These are phyloP conservation scores for Potamarius usumacintae DNA, from an alignment of 2,113 vertebrate genomes.

Conservation along the genomic window DNA sequence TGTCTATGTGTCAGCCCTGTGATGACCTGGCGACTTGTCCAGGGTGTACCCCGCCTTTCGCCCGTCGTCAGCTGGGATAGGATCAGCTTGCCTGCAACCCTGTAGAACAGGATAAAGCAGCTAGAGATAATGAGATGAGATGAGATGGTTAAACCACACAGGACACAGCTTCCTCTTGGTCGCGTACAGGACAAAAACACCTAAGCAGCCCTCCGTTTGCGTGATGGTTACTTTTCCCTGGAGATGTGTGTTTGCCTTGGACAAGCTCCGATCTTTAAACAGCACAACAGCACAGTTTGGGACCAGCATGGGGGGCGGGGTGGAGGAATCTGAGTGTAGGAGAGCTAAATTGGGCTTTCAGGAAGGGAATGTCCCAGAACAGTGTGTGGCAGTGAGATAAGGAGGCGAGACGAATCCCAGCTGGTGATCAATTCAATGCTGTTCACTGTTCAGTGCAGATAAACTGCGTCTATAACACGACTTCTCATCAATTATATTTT, in stretches of 20 bases:
- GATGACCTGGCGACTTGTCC: no score
- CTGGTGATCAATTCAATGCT: not conserved
- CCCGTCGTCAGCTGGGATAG: no score
- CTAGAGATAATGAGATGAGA: no score
- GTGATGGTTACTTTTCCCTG: not conserved
- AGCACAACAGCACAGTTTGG: slow-evolving; percentile 1
- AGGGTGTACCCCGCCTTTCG: no score
- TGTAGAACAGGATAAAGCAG: no score
- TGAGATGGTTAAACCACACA: not conserved
- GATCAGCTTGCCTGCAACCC: no score
- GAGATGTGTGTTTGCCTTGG: slow-evolving; percentile 8
- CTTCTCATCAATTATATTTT: not conserved
- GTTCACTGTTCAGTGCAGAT: not conserved
- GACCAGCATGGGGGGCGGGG: not conserved
- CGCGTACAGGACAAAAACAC: not conserved
- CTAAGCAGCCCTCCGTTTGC: not conserved
- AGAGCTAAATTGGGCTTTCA: not conserved
- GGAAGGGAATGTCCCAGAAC: not conserved
- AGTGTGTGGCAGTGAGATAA: not conserved
- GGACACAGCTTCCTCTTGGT: not conserved
- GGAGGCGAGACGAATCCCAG: not conserved
- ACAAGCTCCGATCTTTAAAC: not conserved
- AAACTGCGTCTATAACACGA: not conserved
- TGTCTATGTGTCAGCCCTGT: not conserved
- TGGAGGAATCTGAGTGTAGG: not conserved